Evolutionary conservation across 2,797 vertebrate species (phyloP), one percentile per base, ranked within the genome.

Genomic region (Sternotherus odoratus): DNA sequence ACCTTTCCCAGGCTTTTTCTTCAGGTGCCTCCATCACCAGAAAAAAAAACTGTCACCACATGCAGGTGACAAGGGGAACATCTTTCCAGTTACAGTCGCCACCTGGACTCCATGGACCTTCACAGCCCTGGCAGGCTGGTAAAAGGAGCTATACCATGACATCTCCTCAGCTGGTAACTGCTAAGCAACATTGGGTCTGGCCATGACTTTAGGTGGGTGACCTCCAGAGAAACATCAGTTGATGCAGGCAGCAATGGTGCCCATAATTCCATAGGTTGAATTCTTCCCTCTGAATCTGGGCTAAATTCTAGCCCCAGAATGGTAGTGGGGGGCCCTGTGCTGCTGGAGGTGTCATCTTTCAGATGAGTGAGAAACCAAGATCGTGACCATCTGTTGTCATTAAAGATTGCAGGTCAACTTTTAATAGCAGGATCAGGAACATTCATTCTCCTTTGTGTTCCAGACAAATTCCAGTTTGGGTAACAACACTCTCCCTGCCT

Each of bases 371-470:
- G 75, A 24, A 82, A 85, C 84, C 16, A 10, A 28, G 2, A 5
- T 11, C 79, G 75, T 54, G 66, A 21, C 0, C 0, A 19, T 81
- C 43, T 1, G 1, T 21, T 26, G 39, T 43, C 79, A 53, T 79
- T 72, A 39, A 77, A 74, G 9, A 48, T 85, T 79, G 77, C 88
- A 89, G 30, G 30, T 23, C 81, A 69, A 88, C 88, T 95, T 63
- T 77, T 85, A 89, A 77, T 77, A 90, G 30, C 79, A 83, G 39
- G 10, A 48, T 6, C 50, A 79, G 94, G 88, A 87, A 69, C 77
- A 86, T 79, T 79, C 85, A 82, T 74, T 49, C 74, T 75, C 81
- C 81, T 56, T 39, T 87, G 43, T 79, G 49, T 85, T 93, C 88
- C 74, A 85, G 49, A 0, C 60, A 92, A 86, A 75, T 91, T 79